A percentile compares a stretch with the other conserved stretches of the same genome.
phyloP scores from a whole-genome alignment of 2,113 vertebrate species.

The Leucosticte australis region DNA sequence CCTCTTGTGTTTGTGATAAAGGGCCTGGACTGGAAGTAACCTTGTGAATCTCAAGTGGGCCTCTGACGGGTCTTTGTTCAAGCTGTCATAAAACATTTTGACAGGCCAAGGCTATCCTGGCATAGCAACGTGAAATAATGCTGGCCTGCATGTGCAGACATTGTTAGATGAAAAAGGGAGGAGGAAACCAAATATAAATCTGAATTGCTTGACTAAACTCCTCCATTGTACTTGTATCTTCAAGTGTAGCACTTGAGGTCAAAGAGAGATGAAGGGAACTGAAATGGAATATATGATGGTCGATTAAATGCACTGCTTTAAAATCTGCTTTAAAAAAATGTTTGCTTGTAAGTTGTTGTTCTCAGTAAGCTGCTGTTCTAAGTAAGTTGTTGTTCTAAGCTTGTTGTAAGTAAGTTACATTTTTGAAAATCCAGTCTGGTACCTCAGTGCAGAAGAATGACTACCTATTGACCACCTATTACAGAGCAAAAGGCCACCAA shows the following conservation, averaged over 20 bases:
- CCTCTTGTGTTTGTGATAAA: conserved; percentile 62
- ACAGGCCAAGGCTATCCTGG: conserved; percentile 73
- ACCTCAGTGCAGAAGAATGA: conserved; percentile 4
- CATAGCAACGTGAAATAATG: conserved; percentile 73
- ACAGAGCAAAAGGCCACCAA: conserved; percentile 32
- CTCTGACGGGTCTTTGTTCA: conserved; percentile 75
- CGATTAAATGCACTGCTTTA: conserved; percentile 43
- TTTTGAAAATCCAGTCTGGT: conserved; percentile 43
- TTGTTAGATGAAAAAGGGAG: conserved; percentile 69
- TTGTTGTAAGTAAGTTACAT: not conserved
- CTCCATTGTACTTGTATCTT: conserved; percentile 61
- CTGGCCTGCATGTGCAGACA: conserved; percentile 65
- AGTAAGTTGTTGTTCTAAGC: not conserved
- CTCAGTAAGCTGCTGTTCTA: not conserved
- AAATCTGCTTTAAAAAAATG: conserved; percentile 44
- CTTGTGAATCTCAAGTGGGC: conserved; percentile 71
- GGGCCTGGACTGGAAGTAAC: conserved; percentile 68
- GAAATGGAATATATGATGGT: conserved; percentile 51
- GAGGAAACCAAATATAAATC: conserved; percentile 77
- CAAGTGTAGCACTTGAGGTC: conserved; percentile 52
- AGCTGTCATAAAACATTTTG: conserved; percentile 81
- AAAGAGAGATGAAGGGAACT: conserved; percentile 31
- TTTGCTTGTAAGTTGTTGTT: conserved; percentile 34
- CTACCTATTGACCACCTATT: not conserved
- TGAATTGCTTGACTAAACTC: conserved; percentile 68